phyloP scores from a whole-genome alignment of 1,140 invertebrate species.

The Cotesia chilonis region DNA sequence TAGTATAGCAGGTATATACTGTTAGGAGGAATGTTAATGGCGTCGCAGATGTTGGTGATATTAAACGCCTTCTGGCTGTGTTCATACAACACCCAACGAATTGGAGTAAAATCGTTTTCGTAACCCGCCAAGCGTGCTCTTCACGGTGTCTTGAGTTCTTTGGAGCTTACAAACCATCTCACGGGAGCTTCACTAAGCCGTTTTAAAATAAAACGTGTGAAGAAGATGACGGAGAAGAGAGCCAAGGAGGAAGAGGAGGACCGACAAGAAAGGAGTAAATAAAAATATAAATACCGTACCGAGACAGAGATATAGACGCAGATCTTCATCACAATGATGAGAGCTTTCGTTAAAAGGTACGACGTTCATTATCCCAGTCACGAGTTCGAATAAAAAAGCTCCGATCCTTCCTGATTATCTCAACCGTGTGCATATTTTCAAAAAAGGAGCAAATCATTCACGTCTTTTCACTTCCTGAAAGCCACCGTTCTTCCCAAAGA shows the following conservation, averaged over 20 bases:
- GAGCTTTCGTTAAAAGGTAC: slow-evolving; percentile 21
- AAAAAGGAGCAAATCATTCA: too few species aligned
- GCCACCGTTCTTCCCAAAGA: neutral
- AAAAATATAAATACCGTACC: neutral
- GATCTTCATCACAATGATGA: neutral
- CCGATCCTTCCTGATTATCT: too few species aligned
- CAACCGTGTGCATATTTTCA: too few species aligned
- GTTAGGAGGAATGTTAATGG: slow-evolving; percentile 22
- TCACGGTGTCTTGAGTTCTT: slow-evolving; percentile 37
- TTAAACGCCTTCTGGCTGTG: slow-evolving; percentile 27
- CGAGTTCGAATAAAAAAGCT: neutral
- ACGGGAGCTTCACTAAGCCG: slow-evolving; percentile 2
- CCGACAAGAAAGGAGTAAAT: neutral
- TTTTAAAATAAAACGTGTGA: slow-evolving; percentile 4
- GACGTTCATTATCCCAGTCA: slow-evolving; percentile 5
- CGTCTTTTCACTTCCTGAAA: too few species aligned
- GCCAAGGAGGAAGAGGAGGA: too few species aligned
- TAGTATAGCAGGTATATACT: neutral
- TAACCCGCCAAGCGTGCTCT: slow-evolving; percentile 26
- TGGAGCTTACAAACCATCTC: slow-evolving; percentile 27
- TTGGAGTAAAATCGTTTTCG: slow-evolving; percentile 35
- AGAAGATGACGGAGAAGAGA: neutral
- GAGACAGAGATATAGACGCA: too few species aligned
- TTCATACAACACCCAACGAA: slow-evolving; percentile 30
- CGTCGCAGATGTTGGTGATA: slow-evolving; percentile 26